Base-by-base conservation (phyloP, 2,888 invertebrate genomes). In the Eupithecia subumbrata region DNA sequence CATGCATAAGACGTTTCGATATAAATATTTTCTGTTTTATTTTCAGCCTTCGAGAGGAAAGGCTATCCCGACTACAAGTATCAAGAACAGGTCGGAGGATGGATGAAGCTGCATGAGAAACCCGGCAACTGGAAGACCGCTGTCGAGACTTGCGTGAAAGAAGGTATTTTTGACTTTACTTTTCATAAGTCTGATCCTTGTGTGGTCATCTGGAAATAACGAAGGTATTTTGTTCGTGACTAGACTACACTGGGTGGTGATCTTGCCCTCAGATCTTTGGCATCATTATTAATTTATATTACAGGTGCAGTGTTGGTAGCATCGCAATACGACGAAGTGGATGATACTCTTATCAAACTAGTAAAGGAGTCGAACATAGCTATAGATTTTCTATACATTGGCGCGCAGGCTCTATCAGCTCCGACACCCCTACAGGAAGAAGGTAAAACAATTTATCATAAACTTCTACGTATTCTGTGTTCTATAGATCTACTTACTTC, bases 31-130 rank as follows among this genome's bases (percentile, higher is more conserved):
- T 37, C 8, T 18, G 3, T 8, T 3, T 34, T 8, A n/a, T 64
- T 64, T 64, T 30, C 18, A 67, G 66, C 37, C 66, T 67, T 16
- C 37, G 37, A 37, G 11, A 67, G 66, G 5, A 40, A 40, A 22
- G 66, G 66, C 37, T 67, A 67, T 11, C 34, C 66, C n/a, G 40
- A 37, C n/a, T 67, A 67, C 66, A 37, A 67, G 12, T 67, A 67
- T 40, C 30, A 40, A 5, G 37, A 34, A n/a, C 8, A n/a, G 8
- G n/a, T 40, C 5, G 66, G 12, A n/a, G 66, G 66, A 18, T 67
- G 66, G 66, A 37, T 67, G n/a, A 67, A 67, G 37, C n/a, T 67
- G 5, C 66, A 67, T 16, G n/a, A n/a, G 0, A 67, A 67, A 22
- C 66, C 66, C 11, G n/a, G 5, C 9, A n/a, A 8, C 12, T 67